Evolutionary conservation across 2,888 invertebrate species (phyloP), one percentile per base, ranked within the genome.

Genomic region (Brenthis ino): DNA sequence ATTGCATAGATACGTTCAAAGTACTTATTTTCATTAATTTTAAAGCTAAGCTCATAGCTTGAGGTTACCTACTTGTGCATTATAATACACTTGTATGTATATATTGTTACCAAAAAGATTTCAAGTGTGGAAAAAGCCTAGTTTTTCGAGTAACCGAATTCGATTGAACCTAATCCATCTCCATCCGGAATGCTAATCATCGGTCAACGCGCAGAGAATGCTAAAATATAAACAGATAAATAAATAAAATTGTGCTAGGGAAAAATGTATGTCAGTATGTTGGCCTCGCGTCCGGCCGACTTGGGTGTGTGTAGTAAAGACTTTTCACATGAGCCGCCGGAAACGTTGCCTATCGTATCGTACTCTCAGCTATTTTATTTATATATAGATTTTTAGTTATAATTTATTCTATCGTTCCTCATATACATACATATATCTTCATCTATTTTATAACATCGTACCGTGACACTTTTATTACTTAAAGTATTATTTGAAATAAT

Each of bases 221-320:
- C 76, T 79, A 82, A 85, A 86, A 85, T 77, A 79, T 79, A 81
- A 67, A 70, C 66, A 72, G 78, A 83, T 86, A 87, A 85, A 87
- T 86, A 86, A 85, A 88, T 87, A 87, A 87, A 87, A 86, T 82
- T 79, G 85, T 82, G 78, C 76, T 77, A 77, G 77, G 37, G 78
- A 83, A 83, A 87, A 82, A 88, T 89, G 86, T 89, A 77, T 87
- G 89, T 88, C 81, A 90, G 89, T 90, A 77, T 88, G 90, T 83
- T 88, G 85, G 80, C 79, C 76, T 77, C 76, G 72, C 76, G 74
- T 75, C 75, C 77, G 81, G 79, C 80, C 61, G 64, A 69, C 71
- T 64, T 68, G 71, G n/a, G 78, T 77, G 77, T 79, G 79, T 16
- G 50, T 60, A 11, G 60, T 72, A 72, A 70, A 60, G 79, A 16